A percentile compares a stretch with the other conserved stretches of the same genome.
Evolutionary conservation across 2,797 vertebrate genomes (phyloP).

Genomic region (Neosalanx taihuensis): DNA sequence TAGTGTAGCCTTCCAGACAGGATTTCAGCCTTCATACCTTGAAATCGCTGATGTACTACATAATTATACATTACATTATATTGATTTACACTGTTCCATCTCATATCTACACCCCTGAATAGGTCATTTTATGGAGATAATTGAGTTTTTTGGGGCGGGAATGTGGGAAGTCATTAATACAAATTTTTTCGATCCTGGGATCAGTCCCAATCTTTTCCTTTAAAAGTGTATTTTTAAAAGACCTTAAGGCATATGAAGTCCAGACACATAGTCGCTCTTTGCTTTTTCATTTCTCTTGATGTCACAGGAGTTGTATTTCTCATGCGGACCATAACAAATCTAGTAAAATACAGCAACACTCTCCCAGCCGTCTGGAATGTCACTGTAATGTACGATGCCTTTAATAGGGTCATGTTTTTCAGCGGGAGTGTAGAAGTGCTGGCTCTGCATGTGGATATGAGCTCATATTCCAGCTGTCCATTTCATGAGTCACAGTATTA

Average conservation of each 20-base stretch:
- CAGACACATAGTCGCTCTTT: background rate
- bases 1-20: constrained; percentile 21
- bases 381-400: background rate
- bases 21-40: constrained; percentile 30
- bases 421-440: constrained; percentile 21
- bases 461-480: constrained; percentile 49
- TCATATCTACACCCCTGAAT: constrained; percentile 32
- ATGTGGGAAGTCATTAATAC: constrained; percentile 14
- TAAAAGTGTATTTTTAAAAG: background rate
- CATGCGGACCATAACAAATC: background rate
- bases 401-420: constrained; percentile 20
- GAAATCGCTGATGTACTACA: constrained; percentile 21
- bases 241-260: background rate
- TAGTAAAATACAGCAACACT: background rate
- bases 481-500: constrained; percentile 54
- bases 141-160: background rate
- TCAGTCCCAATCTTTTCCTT: background rate
- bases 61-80: constrained; percentile 34
- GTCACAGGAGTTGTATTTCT: background rate
- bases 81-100: constrained; percentile 33
- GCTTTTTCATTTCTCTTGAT: background rate
- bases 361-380: constrained; percentile 3
- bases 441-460: constrained; percentile 44
- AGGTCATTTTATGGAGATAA: constrained; percentile 20
- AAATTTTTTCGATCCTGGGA: background rate